Base-by-base conservation (phyloP, 2,888 invertebrate genomes). In the Caenorhabditis imperialis region DNA sequence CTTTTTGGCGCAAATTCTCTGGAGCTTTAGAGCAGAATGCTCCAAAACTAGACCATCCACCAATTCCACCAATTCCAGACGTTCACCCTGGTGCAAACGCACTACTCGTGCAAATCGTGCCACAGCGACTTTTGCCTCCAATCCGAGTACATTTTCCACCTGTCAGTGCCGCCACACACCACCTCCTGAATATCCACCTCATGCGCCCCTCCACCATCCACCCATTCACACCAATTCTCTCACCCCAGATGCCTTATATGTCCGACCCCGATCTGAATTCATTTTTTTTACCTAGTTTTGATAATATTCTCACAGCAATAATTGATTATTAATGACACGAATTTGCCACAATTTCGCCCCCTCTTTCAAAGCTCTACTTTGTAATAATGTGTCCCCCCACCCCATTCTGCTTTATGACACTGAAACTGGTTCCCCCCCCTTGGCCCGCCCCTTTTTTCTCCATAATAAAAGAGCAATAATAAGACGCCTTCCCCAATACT, bases 41-140 rank as follows among this genome's bases (percentile, higher is more conserved):
- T 47, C 18, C 5, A 7, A 47, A 23, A 20, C 4, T 6, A 10
- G 14, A 25, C 22, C 47, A 47, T 6, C 12, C 10, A 8, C 8
- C 18, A 27, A 30, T 16, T 20, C 33, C n/a, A 3, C 2, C 1
- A 22, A 25, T 78, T 79, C 16, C 75, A 79, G 79, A 73, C 60
- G 4, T 81, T 87, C 70, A 79, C 77, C n/a, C 79, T 87, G 38
- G 67, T 85, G 37, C 87, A 87, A 67, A 82, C 73, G 7, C 85
- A 87, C 62, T 87, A 87, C 75, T 77, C 81, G 50, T 87, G 87
- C 77, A 60, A 51, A 16, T 33, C 74, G n/a, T 86, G 86, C 40
- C 44, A 60, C 8, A 42, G 33, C 22, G 75, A 79, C 22, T 82
- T 83, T 54, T 86, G 86, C 47, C 83, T 83, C 38, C 85, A 85